These are phyloP conservation scores for Diploptera punctata DNA, from an alignment of 2,888 invertebrate species.

Conservation along the genomic window DNA sequence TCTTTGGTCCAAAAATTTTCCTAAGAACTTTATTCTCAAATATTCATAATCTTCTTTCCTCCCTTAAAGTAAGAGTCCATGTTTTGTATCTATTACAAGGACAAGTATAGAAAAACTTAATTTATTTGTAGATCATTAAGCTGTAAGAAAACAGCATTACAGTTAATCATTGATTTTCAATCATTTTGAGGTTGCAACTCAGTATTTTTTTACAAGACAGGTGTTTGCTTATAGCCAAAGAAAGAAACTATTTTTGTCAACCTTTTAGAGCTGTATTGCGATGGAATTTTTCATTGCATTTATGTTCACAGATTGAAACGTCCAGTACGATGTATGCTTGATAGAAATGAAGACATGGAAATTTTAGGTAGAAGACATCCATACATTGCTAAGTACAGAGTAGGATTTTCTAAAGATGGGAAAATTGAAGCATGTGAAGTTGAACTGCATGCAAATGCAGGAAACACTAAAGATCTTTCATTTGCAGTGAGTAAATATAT, in stretches of 20 bases:
- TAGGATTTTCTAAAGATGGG: constrained; percentile 78
- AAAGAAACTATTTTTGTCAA: no score
- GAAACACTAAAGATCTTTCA: constrained; percentile 84
- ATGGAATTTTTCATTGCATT: no score
- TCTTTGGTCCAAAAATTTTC: no score
- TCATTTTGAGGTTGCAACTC: not conserved
- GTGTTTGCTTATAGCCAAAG: not conserved
- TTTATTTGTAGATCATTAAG: no score
- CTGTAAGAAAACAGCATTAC: no score
- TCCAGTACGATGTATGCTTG: constrained; percentile 87
- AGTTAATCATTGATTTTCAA: not conserved
- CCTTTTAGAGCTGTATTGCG: no score
- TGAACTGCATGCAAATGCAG: constrained; percentile 81
- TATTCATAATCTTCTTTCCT: no score
- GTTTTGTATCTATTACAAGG: no score
- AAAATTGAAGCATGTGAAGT: constrained; percentile 75
- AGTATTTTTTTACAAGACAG: not conserved
- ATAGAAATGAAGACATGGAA: constrained; percentile 94
- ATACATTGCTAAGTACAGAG: constrained; percentile 83
- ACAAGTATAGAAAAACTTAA: no score
- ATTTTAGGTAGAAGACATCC: constrained; percentile 91
- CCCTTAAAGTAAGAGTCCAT: no score
- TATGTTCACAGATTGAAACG: constrained; percentile 72
- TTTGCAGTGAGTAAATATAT: constrained; percentile 71
- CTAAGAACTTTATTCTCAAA: no score